Evolutionary conservation across 2,113 vertebrate genomes (phyloP).

Genomic region (Psilopogon haemacephalus): DNA sequence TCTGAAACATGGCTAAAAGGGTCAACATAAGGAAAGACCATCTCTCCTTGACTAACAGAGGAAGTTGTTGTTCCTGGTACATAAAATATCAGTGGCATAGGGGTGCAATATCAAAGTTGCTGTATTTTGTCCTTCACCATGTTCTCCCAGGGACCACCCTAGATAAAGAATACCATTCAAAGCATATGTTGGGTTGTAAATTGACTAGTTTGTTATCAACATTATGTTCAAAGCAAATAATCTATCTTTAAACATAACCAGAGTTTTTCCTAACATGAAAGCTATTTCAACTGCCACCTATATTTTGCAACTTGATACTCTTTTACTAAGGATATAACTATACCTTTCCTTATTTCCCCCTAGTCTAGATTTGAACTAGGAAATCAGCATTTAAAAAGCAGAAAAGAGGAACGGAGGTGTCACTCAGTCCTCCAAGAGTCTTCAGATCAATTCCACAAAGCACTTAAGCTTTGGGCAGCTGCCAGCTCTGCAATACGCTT

Average conservation of each 20-base stretch:
- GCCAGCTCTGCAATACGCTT: conserved; percentile 1
- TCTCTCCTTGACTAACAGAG: not conserved
- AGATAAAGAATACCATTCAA: conserved; percentile 11
- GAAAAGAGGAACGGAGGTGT: not conserved
- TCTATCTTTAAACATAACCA: not conserved
- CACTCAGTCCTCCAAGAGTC: not conserved
- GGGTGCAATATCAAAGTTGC: conserved; percentile 92
- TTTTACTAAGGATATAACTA: not conserved
- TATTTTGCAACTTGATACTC: not conserved
- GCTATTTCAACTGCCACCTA: not conserved
- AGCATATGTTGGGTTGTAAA: not conserved
- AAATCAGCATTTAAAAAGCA: not conserved
- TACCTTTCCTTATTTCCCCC: not conserved
- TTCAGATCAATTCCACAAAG: not conserved
- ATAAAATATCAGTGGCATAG: conserved; percentile 88
- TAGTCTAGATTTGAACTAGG: not conserved
- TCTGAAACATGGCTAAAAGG: conserved; percentile 53
- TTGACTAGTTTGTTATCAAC: not conserved
- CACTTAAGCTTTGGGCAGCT: not conserved
- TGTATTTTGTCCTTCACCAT: conserved; percentile 98
- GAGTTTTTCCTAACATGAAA: not conserved
- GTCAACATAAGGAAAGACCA: conserved; percentile 81
- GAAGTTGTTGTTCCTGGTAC: conserved; percentile 81
- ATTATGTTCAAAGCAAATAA: not conserved
- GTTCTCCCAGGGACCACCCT: conserved; percentile 97